phyloP scores from a whole-genome alignment of 2,888 invertebrate genomes.

The Eupsilia transversa region DNA sequence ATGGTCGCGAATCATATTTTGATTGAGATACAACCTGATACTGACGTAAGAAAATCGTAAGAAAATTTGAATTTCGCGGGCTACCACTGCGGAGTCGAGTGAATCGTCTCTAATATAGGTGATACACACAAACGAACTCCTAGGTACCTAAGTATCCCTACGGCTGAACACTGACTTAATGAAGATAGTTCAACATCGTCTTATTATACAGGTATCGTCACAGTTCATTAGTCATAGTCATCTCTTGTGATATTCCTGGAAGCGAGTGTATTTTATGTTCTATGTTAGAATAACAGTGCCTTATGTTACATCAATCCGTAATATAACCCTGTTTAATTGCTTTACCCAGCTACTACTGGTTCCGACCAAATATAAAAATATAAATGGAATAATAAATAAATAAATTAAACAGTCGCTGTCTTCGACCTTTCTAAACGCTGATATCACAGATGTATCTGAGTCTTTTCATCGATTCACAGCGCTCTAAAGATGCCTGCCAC shows the following conservation, averaged over 20 bases:
- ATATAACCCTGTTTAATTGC: not conserved
- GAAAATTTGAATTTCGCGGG: no score
- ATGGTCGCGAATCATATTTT: no score
- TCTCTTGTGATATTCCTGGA: slow-evolving; percentile 14
- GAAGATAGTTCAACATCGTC: slow-evolving; percentile 1
- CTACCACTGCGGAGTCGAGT: no score
- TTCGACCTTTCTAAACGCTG: not conserved
- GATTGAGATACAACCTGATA: no score
- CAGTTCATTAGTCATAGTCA: slow-evolving; percentile 23
- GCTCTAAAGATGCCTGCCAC: not conserved
- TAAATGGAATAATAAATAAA: no score
- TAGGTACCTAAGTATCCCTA: not conserved
- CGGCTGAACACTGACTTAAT: not conserved
- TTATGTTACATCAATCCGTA: not conserved
- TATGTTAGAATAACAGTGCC: not conserved
- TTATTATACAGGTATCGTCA: slow-evolving; percentile 16
- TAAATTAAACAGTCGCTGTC: not conserved
- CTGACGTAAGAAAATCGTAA: no score
- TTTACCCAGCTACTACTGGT: not conserved
- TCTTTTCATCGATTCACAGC: not conserved
- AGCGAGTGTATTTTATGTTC: not conserved
- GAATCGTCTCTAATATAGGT: not conserved
- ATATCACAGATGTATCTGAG: not conserved
- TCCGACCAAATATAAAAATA: not conserved
- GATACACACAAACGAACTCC: not conserved